These are phyloP conservation scores for Melitaea athalia DNA, from an alignment of 2,888 invertebrate species.

Conservation along the genomic window DNA sequence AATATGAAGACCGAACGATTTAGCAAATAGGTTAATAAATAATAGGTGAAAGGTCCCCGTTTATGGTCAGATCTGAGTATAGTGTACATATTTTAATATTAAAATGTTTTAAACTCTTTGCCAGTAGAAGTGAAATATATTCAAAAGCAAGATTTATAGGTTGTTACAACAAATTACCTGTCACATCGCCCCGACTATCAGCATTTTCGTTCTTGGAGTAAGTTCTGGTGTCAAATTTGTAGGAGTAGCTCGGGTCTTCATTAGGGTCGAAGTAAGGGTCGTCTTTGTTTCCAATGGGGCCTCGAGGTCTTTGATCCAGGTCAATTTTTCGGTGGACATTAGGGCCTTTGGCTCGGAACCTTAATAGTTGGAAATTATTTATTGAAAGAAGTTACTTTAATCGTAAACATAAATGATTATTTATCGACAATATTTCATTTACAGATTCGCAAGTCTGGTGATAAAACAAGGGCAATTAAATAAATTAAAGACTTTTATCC, in stretches of 20 bases:
- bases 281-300: constrained; percentile 85
- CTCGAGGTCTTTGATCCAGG: constrained; percentile 85
- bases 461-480: background rate
- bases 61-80: no score
- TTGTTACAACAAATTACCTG: constrained; percentile 62
- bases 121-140: no score
- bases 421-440: no score
- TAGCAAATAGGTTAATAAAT: no score
- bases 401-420: no score
- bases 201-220: constrained; percentile 86
- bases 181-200: constrained; percentile 83
- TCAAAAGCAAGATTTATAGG: no score
- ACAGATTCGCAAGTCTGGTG: no score
- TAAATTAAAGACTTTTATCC: no score
- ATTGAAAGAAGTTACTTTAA: background rate
- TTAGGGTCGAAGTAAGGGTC: constrained; percentile 89
- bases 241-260: constrained; percentile 89
- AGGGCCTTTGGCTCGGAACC: constrained; percentile 89
- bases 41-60: no score
- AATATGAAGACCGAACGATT: no score
- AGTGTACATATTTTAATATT: no score
- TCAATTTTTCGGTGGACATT: constrained; percentile 88
- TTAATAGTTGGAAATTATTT: constrained; percentile 48
- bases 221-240: constrained; percentile 85
- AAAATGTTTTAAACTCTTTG: no score